These are phyloP conservation scores for Zosterops japonicus DNA, from an alignment of 2,113 vertebrate genomes.

Conservation along the genomic window DNA sequence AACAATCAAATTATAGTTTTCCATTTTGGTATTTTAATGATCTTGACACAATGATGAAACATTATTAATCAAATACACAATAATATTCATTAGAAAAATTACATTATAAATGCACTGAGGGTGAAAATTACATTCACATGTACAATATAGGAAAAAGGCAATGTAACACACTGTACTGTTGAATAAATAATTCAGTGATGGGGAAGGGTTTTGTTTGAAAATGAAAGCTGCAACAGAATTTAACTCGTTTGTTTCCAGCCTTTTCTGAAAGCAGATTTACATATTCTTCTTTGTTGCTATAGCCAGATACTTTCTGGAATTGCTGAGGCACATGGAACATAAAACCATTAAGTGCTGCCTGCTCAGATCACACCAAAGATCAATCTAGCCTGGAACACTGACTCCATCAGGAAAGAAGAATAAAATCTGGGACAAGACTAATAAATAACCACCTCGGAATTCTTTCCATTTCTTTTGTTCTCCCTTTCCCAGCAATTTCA, in stretches of 20 bases:
- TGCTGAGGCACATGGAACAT: background rate
- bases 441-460: background rate
- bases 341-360: background rate
- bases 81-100: constrained; percentile 35
- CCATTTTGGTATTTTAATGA: background rate
- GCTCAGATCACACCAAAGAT: background rate
- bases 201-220: background rate
- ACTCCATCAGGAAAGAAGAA: background rate
- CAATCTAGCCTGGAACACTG: background rate
- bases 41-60: background rate
- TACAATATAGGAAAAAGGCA: background rate
- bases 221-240: background rate
- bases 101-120: constrained; percentile 23
- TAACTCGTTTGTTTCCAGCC: background rate
- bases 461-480: background rate
- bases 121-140: constrained; percentile 13
- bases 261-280: background rate
- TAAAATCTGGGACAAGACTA: background rate
- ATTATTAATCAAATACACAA: constrained; percentile 14
- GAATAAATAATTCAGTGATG: constrained; percentile 7
- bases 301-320: background rate
- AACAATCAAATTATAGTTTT: background rate
- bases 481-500: background rate
- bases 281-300: background rate
- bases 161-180: constrained; percentile 22